Evolutionary conservation across 2,797 vertebrate genomes (phyloP), one percentile per base, ranked within the genome.

Genomic region (Peromyscus melanophrys): DNA sequence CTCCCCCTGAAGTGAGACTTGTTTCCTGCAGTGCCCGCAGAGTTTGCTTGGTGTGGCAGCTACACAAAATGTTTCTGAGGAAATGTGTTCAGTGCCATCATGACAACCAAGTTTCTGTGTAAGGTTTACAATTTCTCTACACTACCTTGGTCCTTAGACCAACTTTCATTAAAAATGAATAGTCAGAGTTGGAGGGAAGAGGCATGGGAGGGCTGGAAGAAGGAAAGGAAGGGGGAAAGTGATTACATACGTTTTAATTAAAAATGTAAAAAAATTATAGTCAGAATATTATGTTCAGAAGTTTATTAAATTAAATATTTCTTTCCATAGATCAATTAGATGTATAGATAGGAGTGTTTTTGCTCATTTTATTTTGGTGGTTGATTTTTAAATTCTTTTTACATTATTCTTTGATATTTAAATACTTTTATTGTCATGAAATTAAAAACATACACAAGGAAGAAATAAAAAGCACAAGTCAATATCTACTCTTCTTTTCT

Each of bases 341-440:
- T 40, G 65, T 49, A 25, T 52, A 92, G 46, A 67, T 69, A 34
- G 27, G 67, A 59, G 78, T 90, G 49, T 37, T 90, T 90, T 46
- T 93, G 8, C 55, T 73, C 84, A 27, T 90, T 59, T 90, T 92
- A 19, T 92, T 86, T 93, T 63, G 80, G 25, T 23, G 9, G 46
- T 93, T 81, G 4, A 2, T 31, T 89, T 75, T 95, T 81, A 76
- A 61, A 82, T 76, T 49, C 16, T 73, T 81, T 75, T 69, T 55
- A 37, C 77, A 23, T 55, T 49, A 77, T 81, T 89, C 19, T 96
- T 90, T 81, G 23, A 52, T 89, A 40, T 77, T 96, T 76, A 91
- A 94, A 65, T 93, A 89, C 59, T 87, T 88, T 84, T 25, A 49
- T 6, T 40, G 5, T 31, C 61, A 59, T 46, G 67, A 76, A 96